Conservation (phyloP, 2,888 invertebrate genomes). For the Caenorhabditis becei region DNA sequence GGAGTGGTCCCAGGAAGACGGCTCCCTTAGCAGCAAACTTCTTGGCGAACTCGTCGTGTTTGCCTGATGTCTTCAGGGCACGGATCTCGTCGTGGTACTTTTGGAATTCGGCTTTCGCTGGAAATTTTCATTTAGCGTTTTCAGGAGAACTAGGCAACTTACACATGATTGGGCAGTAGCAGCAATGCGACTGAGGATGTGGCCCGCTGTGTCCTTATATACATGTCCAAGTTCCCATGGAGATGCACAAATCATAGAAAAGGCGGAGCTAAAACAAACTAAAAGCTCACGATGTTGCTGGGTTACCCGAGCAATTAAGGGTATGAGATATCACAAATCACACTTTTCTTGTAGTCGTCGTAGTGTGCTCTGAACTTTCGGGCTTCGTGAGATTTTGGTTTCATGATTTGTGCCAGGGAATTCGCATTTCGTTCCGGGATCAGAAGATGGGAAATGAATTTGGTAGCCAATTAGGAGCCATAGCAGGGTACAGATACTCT, state of each 20-base stretch:
- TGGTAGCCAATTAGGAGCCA: too few species aligned
- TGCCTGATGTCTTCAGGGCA: constrained; percentile 39
- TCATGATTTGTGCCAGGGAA: too few species aligned
- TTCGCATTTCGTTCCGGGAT: too few species aligned
- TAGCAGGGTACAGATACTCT: too few species aligned
- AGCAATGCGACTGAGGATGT: neutral
- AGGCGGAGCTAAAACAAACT: neutral
- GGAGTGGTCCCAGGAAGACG: constrained; percentile 59
- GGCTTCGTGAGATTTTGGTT: too few species aligned
- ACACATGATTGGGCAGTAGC: neutral
- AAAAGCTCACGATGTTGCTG: neutral
- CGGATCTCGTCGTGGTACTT: constrained; percentile 3
- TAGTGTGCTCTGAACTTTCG: too few species aligned
- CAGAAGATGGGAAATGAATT: too few species aligned
- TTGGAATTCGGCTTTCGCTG: neutral
- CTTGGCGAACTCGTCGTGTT: constrained; percentile 53
- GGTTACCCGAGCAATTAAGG: neutral
- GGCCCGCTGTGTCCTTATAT: neutral
- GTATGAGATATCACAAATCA: neutral
- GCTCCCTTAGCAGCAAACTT: constrained; percentile 52
- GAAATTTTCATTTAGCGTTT: neutral
- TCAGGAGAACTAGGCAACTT: neutral
- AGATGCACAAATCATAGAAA: neutral
- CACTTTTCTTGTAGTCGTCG: too few species aligned
- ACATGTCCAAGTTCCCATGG: neutral